phyloP scores from a whole-genome alignment of 2,113 vertebrate species.

The Hippocampus comes region DNA sequence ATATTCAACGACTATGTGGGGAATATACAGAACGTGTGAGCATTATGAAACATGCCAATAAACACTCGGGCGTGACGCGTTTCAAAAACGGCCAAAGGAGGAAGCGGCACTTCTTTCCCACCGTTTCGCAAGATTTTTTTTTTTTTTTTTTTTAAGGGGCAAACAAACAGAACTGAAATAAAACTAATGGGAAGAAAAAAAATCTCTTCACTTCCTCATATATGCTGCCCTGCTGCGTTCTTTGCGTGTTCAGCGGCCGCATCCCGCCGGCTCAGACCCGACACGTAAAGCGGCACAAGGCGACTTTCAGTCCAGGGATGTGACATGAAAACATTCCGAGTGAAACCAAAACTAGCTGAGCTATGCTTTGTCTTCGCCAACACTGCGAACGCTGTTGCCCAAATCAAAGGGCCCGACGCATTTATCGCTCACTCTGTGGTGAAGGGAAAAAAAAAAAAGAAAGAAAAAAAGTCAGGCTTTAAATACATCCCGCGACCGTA shows the following conservation, averaged over 20 bases:
- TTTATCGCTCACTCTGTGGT: slow-evolving; percentile 16
- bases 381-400: slow-evolving; percentile 20
- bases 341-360: slow-evolving; percentile 58
- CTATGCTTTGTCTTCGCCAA: slow-evolving; percentile 46
- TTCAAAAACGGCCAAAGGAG: not conserved
- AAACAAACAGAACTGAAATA: slow-evolving; percentile 1
- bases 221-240: not conserved
- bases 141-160: not conserved
- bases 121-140: not conserved
- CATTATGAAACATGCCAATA: slow-evolving; percentile 12
- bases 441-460: slow-evolving; percentile 4
- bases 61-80: not conserved
- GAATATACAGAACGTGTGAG: slow-evolving; percentile 18
- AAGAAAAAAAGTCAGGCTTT: not conserved
- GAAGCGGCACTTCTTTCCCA: not conserved
- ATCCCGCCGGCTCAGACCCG: not conserved
- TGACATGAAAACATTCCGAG: slow-evolving; percentile 56
- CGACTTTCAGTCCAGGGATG: slow-evolving; percentile 38
- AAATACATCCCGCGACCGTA: slow-evolving; percentile 19
- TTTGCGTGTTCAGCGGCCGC: slow-evolving; percentile 5
- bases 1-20: slow-evolving; percentile 57
- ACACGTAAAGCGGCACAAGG: slow-evolving; percentile 23
- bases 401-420: slow-evolving; percentile 12
- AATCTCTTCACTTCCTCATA: slow-evolving; percentile 4
- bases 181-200: not conserved